Evolutionary conservation across 2,113 vertebrate species (phyloP), one percentile per base, ranked within the genome.

Genomic region (Pan paniscus): DNA sequence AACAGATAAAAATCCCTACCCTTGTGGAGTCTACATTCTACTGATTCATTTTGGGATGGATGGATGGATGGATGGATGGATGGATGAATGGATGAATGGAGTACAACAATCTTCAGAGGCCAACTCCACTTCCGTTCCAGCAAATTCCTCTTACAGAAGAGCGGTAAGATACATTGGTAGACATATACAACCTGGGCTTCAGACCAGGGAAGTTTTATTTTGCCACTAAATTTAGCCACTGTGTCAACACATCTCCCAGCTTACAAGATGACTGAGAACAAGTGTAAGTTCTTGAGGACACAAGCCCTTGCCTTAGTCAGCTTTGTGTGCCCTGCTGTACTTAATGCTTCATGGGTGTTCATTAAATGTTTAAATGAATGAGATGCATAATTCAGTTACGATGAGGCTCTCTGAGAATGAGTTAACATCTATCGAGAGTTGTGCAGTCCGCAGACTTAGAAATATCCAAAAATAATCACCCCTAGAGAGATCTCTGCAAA

Each of bases 391-490:
- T 48, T 70, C 67, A 70, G 80, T 80, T 76, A 59, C 16, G 55
- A 2, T 4, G 82, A 88, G 50, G 76, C 72, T 85, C 75, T 96
- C 64, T 46, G 93, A 76, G 93, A 94, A 94, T 76, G 89, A 76
- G 76, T 95, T 93, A 94, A 72, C 93, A 81, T 85, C 88, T 67
- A 7, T 89, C 89, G 93, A 50, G 89, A 95, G 55, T 76, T 50
- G 0, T 43, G 22, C 61, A n/a, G 64, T 95, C 84, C 48, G 59
- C 76, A 85, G 90, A 96, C 90, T 61, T 86, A 72, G 68, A 90
- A 90, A 59, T 97, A 96, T 81, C 86, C 90, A 38, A 81, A 96
- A 93, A 97, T 97, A 97, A 97, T 97, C 95, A 86, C 72, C 96
- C 81, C 93, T 61, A 4, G 84, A 95, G 97, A 89, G 78, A 96